Evolutionary conservation across 2,888 invertebrate species (phyloP).

Genomic region (Cerastis rubricosa): DNA sequence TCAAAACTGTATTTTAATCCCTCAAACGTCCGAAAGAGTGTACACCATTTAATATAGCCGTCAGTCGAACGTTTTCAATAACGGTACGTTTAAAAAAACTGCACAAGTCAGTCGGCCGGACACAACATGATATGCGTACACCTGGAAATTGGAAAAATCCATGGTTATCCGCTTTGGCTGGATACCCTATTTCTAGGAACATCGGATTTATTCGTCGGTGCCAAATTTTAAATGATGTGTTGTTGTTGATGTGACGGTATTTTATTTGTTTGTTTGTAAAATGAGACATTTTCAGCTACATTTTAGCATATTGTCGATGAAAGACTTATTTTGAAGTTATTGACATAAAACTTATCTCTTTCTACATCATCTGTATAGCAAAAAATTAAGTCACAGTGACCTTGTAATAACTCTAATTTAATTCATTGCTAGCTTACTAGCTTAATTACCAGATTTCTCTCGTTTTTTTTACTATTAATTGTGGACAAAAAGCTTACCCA

Average conservation of each 20-base stretch:
- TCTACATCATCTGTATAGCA: not conserved
- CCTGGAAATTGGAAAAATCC: conserved; percentile 87
- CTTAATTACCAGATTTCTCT: not conserved
- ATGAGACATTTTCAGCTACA: not conserved
- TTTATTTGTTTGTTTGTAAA: conserved; percentile 15
- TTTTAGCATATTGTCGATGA: not conserved
- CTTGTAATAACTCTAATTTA: not conserved
- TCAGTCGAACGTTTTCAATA: conserved; percentile 71
- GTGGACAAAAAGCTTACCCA: not conserved
- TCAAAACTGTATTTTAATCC: conserved; percentile 21
- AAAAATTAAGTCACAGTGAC: too few species aligned
- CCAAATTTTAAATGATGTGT: conserved; percentile 33
- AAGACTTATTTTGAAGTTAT: not conserved
- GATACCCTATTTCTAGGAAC: conserved; percentile 62
- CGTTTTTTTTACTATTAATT: not conserved
- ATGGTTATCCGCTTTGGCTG: conserved; percentile 68
- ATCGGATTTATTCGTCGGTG: conserved; percentile 25
- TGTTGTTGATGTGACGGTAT: conserved; percentile 10
- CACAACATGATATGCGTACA: conserved; percentile 76
- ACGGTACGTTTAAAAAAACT: conserved; percentile 66
- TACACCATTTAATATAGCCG: conserved; percentile 66
- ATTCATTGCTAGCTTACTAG: not conserved
- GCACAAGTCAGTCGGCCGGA: conserved; percentile 78
- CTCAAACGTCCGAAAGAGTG: conserved; percentile 40
- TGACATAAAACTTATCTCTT: not conserved